Evolutionary conservation across 2,797 vertebrate genomes (phyloP), one percentile per base, ranked within the genome.

Genomic region (Caiman crocodilus): DNA sequence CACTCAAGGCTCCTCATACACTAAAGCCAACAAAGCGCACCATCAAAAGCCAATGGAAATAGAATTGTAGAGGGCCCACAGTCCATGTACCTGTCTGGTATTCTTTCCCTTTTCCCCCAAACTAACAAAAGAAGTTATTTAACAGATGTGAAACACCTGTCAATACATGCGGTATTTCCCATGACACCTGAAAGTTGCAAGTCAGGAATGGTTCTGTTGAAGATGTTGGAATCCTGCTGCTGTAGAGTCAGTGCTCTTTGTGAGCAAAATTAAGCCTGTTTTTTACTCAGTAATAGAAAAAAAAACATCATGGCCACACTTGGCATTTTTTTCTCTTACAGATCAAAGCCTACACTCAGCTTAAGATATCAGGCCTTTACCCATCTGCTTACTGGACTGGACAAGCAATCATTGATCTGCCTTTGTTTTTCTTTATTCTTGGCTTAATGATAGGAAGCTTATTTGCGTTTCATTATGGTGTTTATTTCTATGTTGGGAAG

Each of bases 331-430:
- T 60, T 81, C 30, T 26, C 26, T 50, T 88, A 61, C 96, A 99
- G 99, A 98, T 99, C 90, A 99, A 98, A 97, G 99, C 99, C 23
- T 99, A 99, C 77, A 99, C 99, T 0, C 99, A 99, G 1, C 98
- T 99, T 93, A 98, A 98, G 57, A 98, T 99, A 92, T 99, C 99
- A 0, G 99, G 99, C 42, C 97, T 99, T 93, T 94, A 99, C 2
- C 99, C 99, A 1, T 99, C 99, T 0, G 99, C 99, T 0, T 99
- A 99, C 97, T 99, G 99, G 99, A 98, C 98, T 2, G 99, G 99
- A 35, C 99, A 99, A 95, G 99, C 99, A 0, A 86, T 98, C 0
- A 97, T 99, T 30, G 99, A 99, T 92, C 97, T 99, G 50, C 99
- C 99, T 0, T 98, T 99, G 65, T 99, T 98, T 95, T 99, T 97